These are phyloP conservation scores for Thalpophila matura DNA, from an alignment of 2,888 invertebrate genomes.

Conservation along the genomic window DNA sequence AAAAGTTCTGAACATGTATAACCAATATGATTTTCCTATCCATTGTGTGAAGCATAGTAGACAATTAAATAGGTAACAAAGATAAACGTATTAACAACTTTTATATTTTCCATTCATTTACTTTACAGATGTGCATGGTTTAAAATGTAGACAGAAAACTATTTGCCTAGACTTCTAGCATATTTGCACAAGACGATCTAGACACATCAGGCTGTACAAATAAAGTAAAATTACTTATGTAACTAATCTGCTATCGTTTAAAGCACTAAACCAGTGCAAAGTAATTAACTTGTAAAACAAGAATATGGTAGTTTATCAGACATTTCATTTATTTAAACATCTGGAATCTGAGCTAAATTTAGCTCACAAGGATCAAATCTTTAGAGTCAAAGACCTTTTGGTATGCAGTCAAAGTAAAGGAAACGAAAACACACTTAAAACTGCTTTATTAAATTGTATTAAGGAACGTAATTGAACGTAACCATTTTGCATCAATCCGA, in stretches of 20 bases:
- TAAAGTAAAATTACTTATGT: constrained; percentile 27
- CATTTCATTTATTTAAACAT: constrained; percentile 15
- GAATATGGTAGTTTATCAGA: constrained; percentile 2
- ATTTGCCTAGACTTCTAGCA: constrained; percentile 20
- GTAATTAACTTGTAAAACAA: constrained; percentile 29
- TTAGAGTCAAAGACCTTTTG: constrained; percentile 49
- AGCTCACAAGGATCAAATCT: constrained; percentile 30
- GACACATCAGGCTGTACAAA: constrained; percentile 14
- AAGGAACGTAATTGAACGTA: constrained; percentile 11
- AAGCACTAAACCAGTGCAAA: constrained; percentile 11
- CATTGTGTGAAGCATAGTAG: background rate
- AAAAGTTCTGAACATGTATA: constrained; percentile 3
- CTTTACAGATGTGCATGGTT: background rate
- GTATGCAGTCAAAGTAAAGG: constrained; percentile 18
- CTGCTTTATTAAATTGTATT: background rate
- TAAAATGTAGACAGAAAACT: constrained; percentile 16
- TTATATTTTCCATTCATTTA: constrained; percentile 22
- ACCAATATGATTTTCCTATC: background rate
- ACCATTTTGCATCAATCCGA: constrained; percentile 9
- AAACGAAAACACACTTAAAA: constrained; percentile 20
- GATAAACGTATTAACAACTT: constrained; percentile 11
- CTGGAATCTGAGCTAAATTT: constrained; percentile 38
- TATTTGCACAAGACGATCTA: constrained; percentile 2
- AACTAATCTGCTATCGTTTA: constrained; percentile 13
- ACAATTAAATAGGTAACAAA: constrained; percentile 28